Evolutionary conservation across 2,113 vertebrate genomes (phyloP).

Genomic region (Sylvia atricapilla): DNA sequence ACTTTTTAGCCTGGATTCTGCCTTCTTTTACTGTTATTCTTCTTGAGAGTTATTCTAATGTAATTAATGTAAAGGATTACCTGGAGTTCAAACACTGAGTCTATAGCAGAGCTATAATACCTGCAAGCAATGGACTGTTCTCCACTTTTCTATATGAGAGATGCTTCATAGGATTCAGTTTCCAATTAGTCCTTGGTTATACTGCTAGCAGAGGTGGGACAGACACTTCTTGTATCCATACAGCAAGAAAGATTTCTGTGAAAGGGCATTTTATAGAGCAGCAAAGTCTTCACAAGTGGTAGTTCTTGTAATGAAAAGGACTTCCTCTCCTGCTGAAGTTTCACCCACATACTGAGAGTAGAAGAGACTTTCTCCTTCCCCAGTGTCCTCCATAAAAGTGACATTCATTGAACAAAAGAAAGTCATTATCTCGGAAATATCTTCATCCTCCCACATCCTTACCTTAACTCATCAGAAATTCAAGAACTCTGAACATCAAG

Average conservation of each 20-base stretch:
- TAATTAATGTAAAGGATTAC: background rate
- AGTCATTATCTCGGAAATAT: background rate
- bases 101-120: background rate
- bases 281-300: background rate
- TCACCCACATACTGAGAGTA: background rate
- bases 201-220: background rate
- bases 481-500: background rate
- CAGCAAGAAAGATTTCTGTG: background rate
- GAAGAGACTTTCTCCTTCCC: background rate
- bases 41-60: background rate
- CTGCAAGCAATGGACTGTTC: background rate
- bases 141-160: background rate
- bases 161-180: background rate
- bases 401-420: background rate
- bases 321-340: background rate
- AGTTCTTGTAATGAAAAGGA: background rate
- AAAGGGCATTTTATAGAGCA: background rate
- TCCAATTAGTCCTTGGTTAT: background rate
- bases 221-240: background rate
- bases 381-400: background rate
- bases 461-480: background rate
- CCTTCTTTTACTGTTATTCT: background rate
- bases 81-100: background rate
- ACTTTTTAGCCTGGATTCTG: background rate
- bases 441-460: background rate